Evolutionary conservation across 2,888 invertebrate genomes (phyloP), one percentile per base, ranked within the genome.

Genomic region (Acronicta psi): DNA sequence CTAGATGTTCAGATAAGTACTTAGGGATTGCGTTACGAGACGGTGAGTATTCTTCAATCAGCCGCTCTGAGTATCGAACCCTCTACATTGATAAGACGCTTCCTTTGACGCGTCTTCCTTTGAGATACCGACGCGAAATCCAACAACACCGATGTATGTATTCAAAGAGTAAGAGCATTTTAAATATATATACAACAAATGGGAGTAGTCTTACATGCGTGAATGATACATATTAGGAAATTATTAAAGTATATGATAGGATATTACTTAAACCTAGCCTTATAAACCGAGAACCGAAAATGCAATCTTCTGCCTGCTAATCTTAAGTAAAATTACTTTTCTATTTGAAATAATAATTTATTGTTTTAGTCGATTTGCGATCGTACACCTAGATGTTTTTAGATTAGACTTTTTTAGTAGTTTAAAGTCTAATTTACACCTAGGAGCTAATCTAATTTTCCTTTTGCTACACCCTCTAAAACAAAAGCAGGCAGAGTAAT

Each of bases 41-140:
- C 38, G 29, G 52, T 42, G 49, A 49, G 55, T 63, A 57, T 66
- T 63, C 59, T 64, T 69, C 66, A 68, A 69, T 69, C 75, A 67
- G 69, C 72, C 54, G 61, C 55, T 23, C n/a, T 36, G 45, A 59
- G 62, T 60, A 69, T 63, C 51, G 54, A 60, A 56, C 69, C 79
- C 60, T 77, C 52, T 41, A 51, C 68, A 57, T 62, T 69, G 78
- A 78, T 77, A 78, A 79, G 70, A 29, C 52, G 69, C 58, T 70
- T 63, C 75, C 67, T 73, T 78, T 76, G 74, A 69, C 46, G 49
- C 59, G 41, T 50, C 61, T 46, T 47, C 59, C 67, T 75, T 67
- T 59, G 64, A 69, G 69, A 38, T 59, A 53, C 60, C 54, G 43
- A 45, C 47, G 42, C 18, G 49, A 66, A 64, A 59, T 62, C 68